Conservation (phyloP, 2,113 vertebrate species). For the Crotalus viridis region DNA sequence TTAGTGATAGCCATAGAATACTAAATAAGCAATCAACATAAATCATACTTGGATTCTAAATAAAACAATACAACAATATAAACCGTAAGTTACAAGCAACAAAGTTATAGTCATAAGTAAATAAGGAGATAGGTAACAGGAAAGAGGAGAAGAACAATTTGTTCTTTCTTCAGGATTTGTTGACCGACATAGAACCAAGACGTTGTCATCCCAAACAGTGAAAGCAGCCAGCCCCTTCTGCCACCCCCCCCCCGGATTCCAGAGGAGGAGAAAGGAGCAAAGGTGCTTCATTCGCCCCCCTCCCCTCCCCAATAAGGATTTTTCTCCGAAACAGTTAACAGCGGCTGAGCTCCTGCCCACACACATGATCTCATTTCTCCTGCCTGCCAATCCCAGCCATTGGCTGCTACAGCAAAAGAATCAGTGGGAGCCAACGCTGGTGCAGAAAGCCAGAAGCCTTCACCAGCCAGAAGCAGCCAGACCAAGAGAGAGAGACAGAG, state of each 20-base stretch:
- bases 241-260: not conserved
- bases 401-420: conserved; percentile 37
- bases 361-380: conserved; percentile 49
- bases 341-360: conserved; percentile 43
- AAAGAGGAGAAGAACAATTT: too few relatives aligned
- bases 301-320: not conserved
- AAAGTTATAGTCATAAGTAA: too few relatives aligned
- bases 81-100: too few relatives aligned
- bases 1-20: too few relatives aligned
- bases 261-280: not conserved
- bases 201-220: too few relatives aligned
- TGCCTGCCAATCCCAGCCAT: conserved; percentile 44
- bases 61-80: too few relatives aligned
- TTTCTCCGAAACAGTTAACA: conserved; percentile 55
- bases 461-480: not conserved
- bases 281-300: not conserved
- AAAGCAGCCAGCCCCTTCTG: not conserved
- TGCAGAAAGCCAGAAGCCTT: conserved; percentile 45
- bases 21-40: too few relatives aligned
- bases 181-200: not conserved
- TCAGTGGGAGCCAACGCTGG: conserved; percentile 41
- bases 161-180: not conserved
- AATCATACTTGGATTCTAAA: too few relatives aligned
- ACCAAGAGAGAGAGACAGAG: not conserved
- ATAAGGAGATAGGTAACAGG: too few relatives aligned